These are phyloP conservation scores for Heteromormyrus szaboi DNA, from an alignment of 2,797 vertebrate species.

Conservation along the genomic window DNA sequence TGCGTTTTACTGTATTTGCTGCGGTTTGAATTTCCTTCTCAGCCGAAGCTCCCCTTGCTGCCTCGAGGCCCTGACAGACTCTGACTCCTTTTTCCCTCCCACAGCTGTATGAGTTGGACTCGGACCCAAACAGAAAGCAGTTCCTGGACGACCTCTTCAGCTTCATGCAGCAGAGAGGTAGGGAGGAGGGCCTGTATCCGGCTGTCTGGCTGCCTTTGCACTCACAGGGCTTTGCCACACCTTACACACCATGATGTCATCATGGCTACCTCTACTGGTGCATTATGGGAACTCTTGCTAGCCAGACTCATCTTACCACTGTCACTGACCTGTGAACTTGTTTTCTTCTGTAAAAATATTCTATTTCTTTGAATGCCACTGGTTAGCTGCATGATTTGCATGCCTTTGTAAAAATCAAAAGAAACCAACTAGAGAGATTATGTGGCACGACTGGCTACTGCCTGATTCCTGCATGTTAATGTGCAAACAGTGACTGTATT, in stretches of 20 bases:
- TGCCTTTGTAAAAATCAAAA: background rate
- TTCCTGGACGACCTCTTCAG: slow-evolving; percentile 93
- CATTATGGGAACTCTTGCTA: background rate
- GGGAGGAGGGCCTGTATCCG: slow-evolving; percentile 17
- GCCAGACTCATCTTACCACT: background rate
- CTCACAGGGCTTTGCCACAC: background rate
- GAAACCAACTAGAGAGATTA: background rate
- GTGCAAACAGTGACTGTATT: background rate
- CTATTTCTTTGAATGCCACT: background rate
- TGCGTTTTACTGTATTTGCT: background rate
- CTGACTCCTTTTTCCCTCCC: background rate
- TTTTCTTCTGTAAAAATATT: background rate
- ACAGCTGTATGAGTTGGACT: slow-evolving; percentile 92
- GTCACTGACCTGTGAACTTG: background rate
- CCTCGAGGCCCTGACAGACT: background rate
- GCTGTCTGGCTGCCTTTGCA: background rate
- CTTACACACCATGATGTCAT: background rate
- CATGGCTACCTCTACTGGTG: background rate
- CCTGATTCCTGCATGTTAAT: background rate
- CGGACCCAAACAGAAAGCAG: slow-evolving; percentile 90
- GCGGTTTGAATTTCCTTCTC: background rate
- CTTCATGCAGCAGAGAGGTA: slow-evolving; percentile 96
- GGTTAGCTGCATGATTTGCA: background rate
- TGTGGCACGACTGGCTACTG: background rate
- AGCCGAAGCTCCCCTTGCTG: background rate